Conservation (phyloP, 1,140 invertebrate species). For the Drosophila funebris region DNA sequence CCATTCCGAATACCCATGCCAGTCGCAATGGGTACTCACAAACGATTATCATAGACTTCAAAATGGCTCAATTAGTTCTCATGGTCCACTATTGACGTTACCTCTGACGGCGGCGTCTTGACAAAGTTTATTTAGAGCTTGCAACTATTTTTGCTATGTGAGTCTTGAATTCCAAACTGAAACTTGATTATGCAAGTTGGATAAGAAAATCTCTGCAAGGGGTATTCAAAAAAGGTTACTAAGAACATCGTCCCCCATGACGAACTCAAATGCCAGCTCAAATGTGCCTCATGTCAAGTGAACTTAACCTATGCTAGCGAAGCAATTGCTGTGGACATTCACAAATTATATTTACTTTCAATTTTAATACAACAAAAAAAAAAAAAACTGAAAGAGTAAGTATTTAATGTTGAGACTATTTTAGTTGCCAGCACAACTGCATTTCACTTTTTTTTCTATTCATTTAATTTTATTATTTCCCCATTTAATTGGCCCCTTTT, state of each 20-base stretch:
- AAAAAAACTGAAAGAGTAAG: background rate
- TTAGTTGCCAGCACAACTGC: background rate
- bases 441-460: slow-evolving; percentile 15
- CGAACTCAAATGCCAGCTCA: background rate
- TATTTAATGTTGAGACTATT: background rate
- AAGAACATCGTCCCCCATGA: background rate
- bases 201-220: background rate
- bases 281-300: background rate
- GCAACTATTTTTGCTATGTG: slow-evolving; percentile 22
- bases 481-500: slow-evolving; percentile 36
- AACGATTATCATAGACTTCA: slow-evolving; percentile 70
- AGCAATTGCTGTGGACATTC: no score
- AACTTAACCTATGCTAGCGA: background rate
- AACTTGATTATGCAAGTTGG: slow-evolving; percentile 4
- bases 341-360: no score
- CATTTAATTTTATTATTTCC: slow-evolving; percentile 11
- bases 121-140: slow-evolving; percentile 58
- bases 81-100: slow-evolving; percentile 31
- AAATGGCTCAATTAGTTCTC: slow-evolving; percentile 82
- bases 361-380: background rate
- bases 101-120: slow-evolving; percentile 36
- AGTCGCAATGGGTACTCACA: slow-evolving; percentile 47
- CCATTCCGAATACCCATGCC: background rate
- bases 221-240: background rate
- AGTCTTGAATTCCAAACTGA: slow-evolving; percentile 3